Evolutionary conservation across 2,888 invertebrate genomes (phyloP).

Genomic region (Thecocarcelia acutangulata): DNA sequence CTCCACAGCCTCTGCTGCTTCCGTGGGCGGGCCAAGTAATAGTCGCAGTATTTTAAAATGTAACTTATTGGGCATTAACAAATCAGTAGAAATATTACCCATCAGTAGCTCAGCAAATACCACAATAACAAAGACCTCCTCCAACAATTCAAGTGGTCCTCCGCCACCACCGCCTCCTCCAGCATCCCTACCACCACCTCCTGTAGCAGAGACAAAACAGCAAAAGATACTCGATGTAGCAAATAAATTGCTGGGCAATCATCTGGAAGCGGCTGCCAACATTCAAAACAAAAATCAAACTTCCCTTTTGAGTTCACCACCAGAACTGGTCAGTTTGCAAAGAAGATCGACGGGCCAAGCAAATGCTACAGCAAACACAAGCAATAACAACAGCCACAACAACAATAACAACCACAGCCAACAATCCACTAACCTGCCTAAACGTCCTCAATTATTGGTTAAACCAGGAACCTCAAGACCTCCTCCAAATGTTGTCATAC

Average conservation of each 20-base stretch:
- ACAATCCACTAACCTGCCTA: conserved; percentile 66
- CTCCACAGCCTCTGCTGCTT: background rate
- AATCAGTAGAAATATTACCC: conserved; percentile 78
- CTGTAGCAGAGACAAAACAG: conserved; percentile 75
- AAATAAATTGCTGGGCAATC: conserved; percentile 75
- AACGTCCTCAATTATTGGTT: conserved; percentile 70
- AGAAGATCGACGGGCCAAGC: conserved; percentile 76
- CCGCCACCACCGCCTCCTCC: conserved; percentile 32
- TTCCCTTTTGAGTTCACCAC: conserved; percentile 81
- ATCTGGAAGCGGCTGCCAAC: conserved; percentile 71
- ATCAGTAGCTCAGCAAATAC: conserved; percentile 68
- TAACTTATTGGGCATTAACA: conserved; percentile 76
- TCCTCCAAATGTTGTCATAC: conserved; percentile 79
- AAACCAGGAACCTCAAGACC: conserved; percentile 70
- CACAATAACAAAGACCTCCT: conserved; percentile 26
- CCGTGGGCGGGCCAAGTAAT: conserved; percentile 66
- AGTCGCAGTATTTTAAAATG: conserved; percentile 80
- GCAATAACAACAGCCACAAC: conserved; percentile 23
- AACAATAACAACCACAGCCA: conserved; percentile 28
- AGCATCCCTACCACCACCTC: conserved; percentile 36
- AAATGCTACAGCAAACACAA: conserved; percentile 24
- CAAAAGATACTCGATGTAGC: conserved; percentile 79
- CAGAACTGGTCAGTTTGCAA: conserved; percentile 84
- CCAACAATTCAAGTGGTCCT: conserved; percentile 21
- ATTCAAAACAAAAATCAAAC: conserved; percentile 56